Percentiles rank a stretch among this genome's conserved stretches.
phyloP scores from a whole-genome alignment of 2,888 invertebrate genomes.

The Drosophila sordidula region DNA sequence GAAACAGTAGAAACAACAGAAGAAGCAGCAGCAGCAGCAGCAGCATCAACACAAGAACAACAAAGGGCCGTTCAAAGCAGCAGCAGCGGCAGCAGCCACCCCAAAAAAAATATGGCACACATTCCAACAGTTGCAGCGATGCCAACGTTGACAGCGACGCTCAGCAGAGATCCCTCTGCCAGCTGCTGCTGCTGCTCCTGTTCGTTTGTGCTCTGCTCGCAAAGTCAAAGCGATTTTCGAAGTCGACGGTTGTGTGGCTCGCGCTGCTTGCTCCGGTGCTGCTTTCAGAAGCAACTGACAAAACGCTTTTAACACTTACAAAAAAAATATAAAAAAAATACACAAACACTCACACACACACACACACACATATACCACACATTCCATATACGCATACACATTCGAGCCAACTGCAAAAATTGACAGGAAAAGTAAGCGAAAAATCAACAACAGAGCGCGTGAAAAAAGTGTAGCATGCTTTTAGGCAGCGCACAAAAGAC shows the following conservation, averaged over 20 bases:
- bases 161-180: conserved; percentile 39
- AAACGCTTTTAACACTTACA: conserved; percentile 52
- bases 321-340: conserved; percentile 28
- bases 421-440: conserved; percentile 29
- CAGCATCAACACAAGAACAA: conserved; percentile 40
- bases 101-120: conserved; percentile 71
- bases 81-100: conserved; percentile 19
- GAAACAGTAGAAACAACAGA: conserved; percentile 23
- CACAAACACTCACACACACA: conserved; percentile 18
- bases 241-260: conserved; percentile 85
- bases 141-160: conserved; percentile 43
- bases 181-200: conserved; percentile 31
- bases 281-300: conserved; percentile 51
- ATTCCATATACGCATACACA: conserved; percentile 10
- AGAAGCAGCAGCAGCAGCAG: conserved; percentile 25
- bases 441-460: conserved; percentile 26
- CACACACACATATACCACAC: conserved; percentile 7
- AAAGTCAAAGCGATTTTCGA: conserved; percentile 85
- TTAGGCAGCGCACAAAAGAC: conserved; percentile 42
- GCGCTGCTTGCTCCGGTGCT: conserved; percentile 60
- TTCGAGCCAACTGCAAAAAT: conserved; percentile 22
- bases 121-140: conserved; percentile 78
- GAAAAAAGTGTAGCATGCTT: conserved; percentile 66
- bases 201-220: conserved; percentile 47
- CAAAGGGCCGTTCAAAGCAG: conserved; percentile 27